Conservation (phyloP, 2,888 invertebrate species). For the Drosophila kuntzei region DNA sequence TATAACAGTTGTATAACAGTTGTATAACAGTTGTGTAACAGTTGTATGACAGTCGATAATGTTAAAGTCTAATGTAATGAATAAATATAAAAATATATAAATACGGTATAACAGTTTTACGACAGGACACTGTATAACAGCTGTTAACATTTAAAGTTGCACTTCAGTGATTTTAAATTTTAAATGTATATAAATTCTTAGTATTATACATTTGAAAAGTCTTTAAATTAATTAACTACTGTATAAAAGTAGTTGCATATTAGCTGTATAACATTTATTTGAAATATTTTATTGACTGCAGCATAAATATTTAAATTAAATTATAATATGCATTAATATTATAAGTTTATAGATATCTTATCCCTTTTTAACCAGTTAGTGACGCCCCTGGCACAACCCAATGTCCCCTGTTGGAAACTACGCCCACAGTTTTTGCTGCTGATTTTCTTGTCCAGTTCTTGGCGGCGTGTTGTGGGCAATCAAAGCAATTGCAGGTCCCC, state of each 20-base stretch:
- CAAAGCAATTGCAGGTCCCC: conserved; percentile 73
- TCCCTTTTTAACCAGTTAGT: background rate
- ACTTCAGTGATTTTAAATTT: background rate
- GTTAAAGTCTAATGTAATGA: too few relatives aligned
- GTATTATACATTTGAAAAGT: background rate
- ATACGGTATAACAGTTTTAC: background rate
- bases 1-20: background rate
- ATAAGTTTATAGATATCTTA: too few relatives aligned
- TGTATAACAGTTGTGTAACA: conserved; percentile 5
- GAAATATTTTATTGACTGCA: too few relatives aligned
- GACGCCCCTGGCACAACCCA: conserved; percentile 1
- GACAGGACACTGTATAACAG: conserved; percentile 2
- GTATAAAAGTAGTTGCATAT: background rate
- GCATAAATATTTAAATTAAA: too few relatives aligned
- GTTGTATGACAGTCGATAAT: too few relatives aligned
- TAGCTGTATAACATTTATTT: background rate
- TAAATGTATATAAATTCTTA: background rate
- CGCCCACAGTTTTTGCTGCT: conserved; percentile 47
- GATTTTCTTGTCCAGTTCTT: conserved; percentile 43
- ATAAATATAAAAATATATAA: background rate
- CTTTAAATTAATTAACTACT: too few relatives aligned
- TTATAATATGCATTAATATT: too few relatives aligned
- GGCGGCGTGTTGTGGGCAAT: conserved; percentile 72
- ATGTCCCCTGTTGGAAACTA: conserved; percentile 13
- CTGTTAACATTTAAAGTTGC: background rate